Evolutionary conservation across 2,888 invertebrate genomes (phyloP).

Genomic region (Cantharis lateralis): DNA sequence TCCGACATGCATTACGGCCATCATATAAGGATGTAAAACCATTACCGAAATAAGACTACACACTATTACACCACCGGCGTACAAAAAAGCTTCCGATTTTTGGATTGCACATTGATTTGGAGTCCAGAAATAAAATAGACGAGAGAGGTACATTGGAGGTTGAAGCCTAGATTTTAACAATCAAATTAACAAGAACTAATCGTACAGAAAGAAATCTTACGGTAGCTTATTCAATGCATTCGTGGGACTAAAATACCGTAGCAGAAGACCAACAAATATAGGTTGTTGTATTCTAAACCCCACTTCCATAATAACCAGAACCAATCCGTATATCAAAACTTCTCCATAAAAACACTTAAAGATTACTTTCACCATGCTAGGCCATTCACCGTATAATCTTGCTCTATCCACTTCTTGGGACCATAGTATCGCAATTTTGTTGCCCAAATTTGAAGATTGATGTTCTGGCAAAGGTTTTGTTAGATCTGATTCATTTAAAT

Average conservation of each 20-base stretch:
- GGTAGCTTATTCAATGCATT: slow-evolving; percentile 42
- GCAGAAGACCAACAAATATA: slow-evolving; percentile 58
- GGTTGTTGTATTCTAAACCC: slow-evolving; percentile 61
- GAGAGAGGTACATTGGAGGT: slow-evolving; percentile 47
- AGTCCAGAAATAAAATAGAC: slow-evolving; percentile 51
- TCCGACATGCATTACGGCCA: slow-evolving; percentile 68
- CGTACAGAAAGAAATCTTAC: slow-evolving; percentile 36
- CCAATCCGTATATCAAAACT: slow-evolving; percentile 62
- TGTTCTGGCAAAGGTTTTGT: slow-evolving; percentile 69
- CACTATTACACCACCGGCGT: slow-evolving; percentile 61
- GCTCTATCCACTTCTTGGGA: slow-evolving; percentile 60
- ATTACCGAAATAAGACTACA: slow-evolving; percentile 65
- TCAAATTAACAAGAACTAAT: neutral
- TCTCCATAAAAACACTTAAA: slow-evolving; percentile 62
- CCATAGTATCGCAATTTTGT: slow-evolving; percentile 66
- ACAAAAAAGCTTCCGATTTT: slow-evolving; percentile 61
- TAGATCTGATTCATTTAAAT: slow-evolving; percentile 60
- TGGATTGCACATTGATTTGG: slow-evolving; percentile 46
- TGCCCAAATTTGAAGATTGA: slow-evolving; percentile 63
- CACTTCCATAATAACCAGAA: slow-evolving; percentile 60
- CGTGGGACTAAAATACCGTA: slow-evolving; percentile 60
- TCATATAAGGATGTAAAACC: slow-evolving; percentile 73
- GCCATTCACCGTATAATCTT: slow-evolving; percentile 55
- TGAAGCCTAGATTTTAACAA: slow-evolving; percentile 39
- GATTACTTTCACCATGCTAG: slow-evolving; percentile 64